phyloP scores from a whole-genome alignment of 2,888 invertebrate genomes.

The Tillus elongatus region DNA sequence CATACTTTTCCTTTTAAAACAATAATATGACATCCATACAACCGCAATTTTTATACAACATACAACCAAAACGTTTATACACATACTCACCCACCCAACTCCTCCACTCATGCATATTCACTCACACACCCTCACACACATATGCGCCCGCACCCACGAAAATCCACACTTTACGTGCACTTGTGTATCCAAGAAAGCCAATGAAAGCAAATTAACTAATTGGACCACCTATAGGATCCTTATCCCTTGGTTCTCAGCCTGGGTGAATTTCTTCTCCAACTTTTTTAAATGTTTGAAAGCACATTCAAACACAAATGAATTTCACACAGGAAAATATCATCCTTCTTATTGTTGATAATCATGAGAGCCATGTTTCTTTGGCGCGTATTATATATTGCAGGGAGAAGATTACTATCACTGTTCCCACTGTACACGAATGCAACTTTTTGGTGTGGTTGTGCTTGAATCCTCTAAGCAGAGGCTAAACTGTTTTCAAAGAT shows the following conservation, averaged over 20 bases:
- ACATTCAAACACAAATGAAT: slow-evolving; percentile 11
- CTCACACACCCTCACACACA: too few species aligned
- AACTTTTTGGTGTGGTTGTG: slow-evolving; percentile 25
- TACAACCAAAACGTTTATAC: too few species aligned
- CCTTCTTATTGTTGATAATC: slow-evolving; percentile 18
- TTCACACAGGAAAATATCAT: slow-evolving; percentile 11
- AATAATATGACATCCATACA: too few species aligned
- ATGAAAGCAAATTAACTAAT: slow-evolving; percentile 16
- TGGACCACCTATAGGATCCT: slow-evolving; percentile 16
- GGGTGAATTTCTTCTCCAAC: slow-evolving; percentile 19
- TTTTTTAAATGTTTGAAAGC: slow-evolving; percentile 15
- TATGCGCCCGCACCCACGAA: too few species aligned
- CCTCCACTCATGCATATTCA: too few species aligned
- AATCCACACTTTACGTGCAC: too few species aligned
- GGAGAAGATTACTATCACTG: slow-evolving; percentile 29
- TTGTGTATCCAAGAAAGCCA: slow-evolving; percentile 16
- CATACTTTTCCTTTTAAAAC: too few species aligned
- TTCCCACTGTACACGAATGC: slow-evolving; percentile 31
- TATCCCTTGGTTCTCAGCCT: slow-evolving; percentile 17
- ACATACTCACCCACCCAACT: too few species aligned
- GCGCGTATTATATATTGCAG: slow-evolving; percentile 23
- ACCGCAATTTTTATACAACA: too few species aligned
- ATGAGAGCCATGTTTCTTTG: slow-evolving; percentile 12
- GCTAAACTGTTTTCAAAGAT: too few species aligned
- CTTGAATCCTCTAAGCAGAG: too few species aligned